phyloP scores from a whole-genome alignment of 2,113 vertebrate genomes.

The Ageneiosus marmoratus region DNA sequence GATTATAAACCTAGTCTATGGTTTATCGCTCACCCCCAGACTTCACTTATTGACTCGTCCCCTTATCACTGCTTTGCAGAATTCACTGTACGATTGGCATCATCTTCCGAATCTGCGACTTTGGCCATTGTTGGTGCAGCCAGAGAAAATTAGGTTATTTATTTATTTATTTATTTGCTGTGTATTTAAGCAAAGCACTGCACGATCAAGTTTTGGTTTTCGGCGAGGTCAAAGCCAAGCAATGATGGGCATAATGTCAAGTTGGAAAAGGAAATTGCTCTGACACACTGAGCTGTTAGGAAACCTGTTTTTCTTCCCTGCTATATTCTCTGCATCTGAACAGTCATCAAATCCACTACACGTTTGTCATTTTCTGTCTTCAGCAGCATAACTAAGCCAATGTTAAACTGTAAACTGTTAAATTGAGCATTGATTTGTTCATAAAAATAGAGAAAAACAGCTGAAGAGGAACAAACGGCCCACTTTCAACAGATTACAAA shows the following conservation, averaged over 20 bases:
- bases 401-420: not conserved
- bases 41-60: slow-evolving; percentile 68
- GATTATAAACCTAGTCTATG: slow-evolving; percentile 75
- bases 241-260: not conserved
- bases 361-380: not conserved
- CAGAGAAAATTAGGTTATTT: slow-evolving; percentile 51
- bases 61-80: slow-evolving; percentile 79
- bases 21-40: slow-evolving; percentile 76
- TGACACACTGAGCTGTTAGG: slow-evolving; percentile 1
- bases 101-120: slow-evolving; percentile 60
- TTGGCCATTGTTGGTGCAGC: slow-evolving; percentile 58
- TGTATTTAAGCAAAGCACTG: not conserved
- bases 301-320: not conserved
- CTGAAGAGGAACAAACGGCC: not conserved
- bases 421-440: not conserved
- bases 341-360: not conserved
- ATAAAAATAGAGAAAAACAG: not conserved
- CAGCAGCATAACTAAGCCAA: no score
- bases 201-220: not conserved
- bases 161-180: not conserved
- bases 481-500: slow-evolving; percentile 2
- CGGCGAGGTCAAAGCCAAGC: not conserved
- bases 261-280: not conserved
- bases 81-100: slow-evolving; percentile 67
- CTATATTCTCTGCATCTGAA: not conserved